A percentile compares a stretch with the other conserved stretches of the same genome.
Evolutionary conservation across 2,888 invertebrate genomes (phyloP).

Genomic region (Drosophila anomelani): DNA sequence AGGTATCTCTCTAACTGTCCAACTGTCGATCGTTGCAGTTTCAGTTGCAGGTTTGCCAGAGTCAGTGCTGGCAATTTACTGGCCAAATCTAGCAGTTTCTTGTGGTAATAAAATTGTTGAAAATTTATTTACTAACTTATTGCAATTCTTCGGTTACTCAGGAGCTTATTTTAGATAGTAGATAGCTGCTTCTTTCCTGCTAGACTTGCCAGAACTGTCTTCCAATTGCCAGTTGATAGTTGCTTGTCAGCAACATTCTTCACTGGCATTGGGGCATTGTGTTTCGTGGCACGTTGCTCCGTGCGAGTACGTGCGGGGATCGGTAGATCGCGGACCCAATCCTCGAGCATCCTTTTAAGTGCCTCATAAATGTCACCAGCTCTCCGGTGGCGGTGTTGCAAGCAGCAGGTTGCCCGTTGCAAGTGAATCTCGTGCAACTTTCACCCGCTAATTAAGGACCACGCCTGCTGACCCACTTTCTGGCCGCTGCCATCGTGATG

Average conservation of each 20-base stretch:
- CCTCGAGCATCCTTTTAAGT: slow-evolving; percentile 73
- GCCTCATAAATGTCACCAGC: slow-evolving; percentile 75
- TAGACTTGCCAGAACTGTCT: neutral
- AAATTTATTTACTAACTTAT: neutral
- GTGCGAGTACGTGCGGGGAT: slow-evolving; percentile 61
- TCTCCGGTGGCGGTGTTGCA: slow-evolving; percentile 39
- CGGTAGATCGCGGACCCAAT: slow-evolving; percentile 4
- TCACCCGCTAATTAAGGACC: slow-evolving; percentile 55
- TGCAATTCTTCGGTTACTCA: neutral
- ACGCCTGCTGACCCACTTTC: slow-evolving; percentile 71
- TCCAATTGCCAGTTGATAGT: slow-evolving; percentile 3
- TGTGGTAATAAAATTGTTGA: neutral
- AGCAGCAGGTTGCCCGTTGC: slow-evolving; percentile 3
- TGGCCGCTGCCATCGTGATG: slow-evolving; percentile 52
- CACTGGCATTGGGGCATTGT: slow-evolving; percentile 53
- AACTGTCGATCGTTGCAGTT: slow-evolving; percentile 59
- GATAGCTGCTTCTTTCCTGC: neutral
- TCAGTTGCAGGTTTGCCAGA: slow-evolving; percentile 20
- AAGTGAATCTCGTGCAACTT: slow-evolving; percentile 74
- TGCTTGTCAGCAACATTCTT: slow-evolving; percentile 71
- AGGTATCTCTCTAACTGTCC: slow-evolving; percentile 60
- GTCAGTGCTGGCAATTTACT: neutral
- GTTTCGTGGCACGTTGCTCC: slow-evolving; percentile 64
- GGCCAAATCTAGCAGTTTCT: too few relatives aligned
- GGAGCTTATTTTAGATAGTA: neutral